A percentile compares a stretch with the other conserved stretches of the same genome.
phyloP scores from a whole-genome alignment of 2,113 vertebrate species.

The Nerophis lumbriciformis region DNA sequence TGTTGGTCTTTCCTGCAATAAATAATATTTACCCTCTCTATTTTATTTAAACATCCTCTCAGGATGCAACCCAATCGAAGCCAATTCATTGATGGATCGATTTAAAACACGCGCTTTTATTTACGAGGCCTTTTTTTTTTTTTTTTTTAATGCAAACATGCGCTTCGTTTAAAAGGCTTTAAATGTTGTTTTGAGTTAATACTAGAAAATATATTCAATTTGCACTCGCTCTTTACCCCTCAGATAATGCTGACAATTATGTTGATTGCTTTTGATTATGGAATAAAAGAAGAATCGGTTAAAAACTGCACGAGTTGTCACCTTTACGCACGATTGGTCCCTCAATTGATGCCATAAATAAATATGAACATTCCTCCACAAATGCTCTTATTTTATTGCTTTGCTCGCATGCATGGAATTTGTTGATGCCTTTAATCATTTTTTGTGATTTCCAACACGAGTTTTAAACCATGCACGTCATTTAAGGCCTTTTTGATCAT shows the following conservation, averaged over 20 bases:
- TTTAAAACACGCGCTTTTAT: neutral
- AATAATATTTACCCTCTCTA: neutral
- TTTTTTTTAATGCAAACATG: neutral
- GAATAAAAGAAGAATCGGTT: neutral
- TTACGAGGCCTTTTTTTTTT: neutral
- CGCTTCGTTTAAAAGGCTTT: neutral
- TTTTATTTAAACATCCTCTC: neutral
- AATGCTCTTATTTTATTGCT: neutral
- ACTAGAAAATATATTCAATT: no score
- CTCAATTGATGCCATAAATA: neutral
- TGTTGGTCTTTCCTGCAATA: neutral
- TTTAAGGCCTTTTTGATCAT: neutral
- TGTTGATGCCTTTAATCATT: no score
- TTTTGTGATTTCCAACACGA: neutral
- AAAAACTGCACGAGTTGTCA: neutral
- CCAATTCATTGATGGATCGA: neutral
- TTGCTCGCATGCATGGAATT: neutral
- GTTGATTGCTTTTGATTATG: no score
- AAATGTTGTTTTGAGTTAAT: no score
- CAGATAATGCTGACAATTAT: no score
- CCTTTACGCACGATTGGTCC: neutral
- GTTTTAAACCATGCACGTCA: neutral
- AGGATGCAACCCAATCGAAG: constrained; percentile 2
- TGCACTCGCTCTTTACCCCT: no score
- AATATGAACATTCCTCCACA: neutral